A percentile compares a stretch with the other conserved stretches of the same genome.
These are phyloP conservation scores for Tetrapedia diversipes DNA, from an alignment of 2,888 invertebrate genomes.

Conservation along the genomic window DNA sequence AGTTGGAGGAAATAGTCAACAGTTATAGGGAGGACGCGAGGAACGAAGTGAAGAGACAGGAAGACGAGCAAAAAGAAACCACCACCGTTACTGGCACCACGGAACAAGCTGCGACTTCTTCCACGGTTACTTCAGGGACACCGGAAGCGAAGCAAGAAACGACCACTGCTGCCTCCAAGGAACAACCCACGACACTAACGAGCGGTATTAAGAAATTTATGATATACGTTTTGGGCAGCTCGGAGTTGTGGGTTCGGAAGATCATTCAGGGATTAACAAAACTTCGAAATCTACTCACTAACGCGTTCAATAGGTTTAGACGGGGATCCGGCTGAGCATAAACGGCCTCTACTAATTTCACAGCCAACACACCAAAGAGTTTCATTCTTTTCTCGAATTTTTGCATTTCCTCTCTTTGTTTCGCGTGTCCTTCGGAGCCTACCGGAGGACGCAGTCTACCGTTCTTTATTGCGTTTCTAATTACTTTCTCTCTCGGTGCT, in stretches of 20 bases:
- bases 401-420: not conserved
- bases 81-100: constrained; percentile 35
- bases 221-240: constrained; percentile 72
- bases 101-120: constrained; percentile 13
- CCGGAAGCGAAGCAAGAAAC: too few species aligned
- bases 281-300: constrained; percentile 71
- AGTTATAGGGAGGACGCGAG: constrained; percentile 77
- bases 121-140: too few species aligned
- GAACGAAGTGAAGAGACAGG: constrained; percentile 81
- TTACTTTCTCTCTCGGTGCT: constrained; percentile 6
- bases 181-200: constrained; percentile 26
- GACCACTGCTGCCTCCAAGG: too few species aligned
- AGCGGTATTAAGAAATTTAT: constrained; percentile 79
- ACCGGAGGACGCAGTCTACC: not conserved
- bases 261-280: constrained; percentile 73
- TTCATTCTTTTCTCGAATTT: not conserved
- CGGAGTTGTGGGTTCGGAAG: constrained; percentile 71
- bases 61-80: constrained; percentile 55
- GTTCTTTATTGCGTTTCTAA: not conserved
- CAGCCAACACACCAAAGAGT: not conserved
- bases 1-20: constrained; percentile 78
- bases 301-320: constrained; percentile 65
- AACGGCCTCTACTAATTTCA: constrained; percentile 13
- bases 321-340: constrained; percentile 55
- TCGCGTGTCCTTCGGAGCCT: not conserved